These are phyloP conservation scores for Furcula furcula DNA, from an alignment of 2,888 invertebrate species.

Conservation along the genomic window DNA sequence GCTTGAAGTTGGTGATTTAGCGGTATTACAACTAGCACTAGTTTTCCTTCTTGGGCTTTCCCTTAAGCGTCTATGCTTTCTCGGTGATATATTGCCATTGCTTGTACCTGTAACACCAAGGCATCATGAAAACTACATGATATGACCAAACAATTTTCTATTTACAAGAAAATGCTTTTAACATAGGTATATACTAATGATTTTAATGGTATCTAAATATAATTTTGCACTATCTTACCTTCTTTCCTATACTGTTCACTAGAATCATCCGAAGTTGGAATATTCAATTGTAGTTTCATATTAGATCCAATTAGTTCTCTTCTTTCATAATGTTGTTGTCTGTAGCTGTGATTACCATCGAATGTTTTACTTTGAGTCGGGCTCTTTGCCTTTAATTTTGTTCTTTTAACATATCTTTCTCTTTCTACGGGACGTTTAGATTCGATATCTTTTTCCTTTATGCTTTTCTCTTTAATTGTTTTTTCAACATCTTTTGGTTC, in stretches of 20 bases:
- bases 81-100: slow-evolving; percentile 79
- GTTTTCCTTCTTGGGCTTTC: slow-evolving; percentile 86
- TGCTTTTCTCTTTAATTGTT: slow-evolving; percentile 60
- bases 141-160: background rate
- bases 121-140: background rate
- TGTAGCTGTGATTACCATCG: slow-evolving; percentile 55
- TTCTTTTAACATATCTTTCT: slow-evolving; percentile 73
- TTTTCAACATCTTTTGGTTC: slow-evolving; percentile 66
- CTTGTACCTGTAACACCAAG: slow-evolving; percentile 43
- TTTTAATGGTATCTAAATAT: no score
- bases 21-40: slow-evolving; percentile 69
- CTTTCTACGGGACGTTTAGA: slow-evolving; percentile 65
- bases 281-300: slow-evolving; percentile 78
- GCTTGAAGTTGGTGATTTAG: slow-evolving; percentile 77
- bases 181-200: no score
- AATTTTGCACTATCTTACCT: slow-evolving; percentile 41
- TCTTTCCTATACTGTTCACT: slow-evolving; percentile 80
- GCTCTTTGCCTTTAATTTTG: slow-evolving; percentile 74
- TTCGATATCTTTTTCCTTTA: slow-evolving; percentile 64
- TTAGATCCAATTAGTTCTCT: slow-evolving; percentile 75
- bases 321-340: slow-evolving; percentile 70
- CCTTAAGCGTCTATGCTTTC: slow-evolving; percentile 83
- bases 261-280: slow-evolving; percentile 83
- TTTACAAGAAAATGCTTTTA: no score
- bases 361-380: slow-evolving; percentile 67